Percentiles rank a stretch among this genome's conserved stretches.
phyloP scores from a whole-genome alignment of 1,140 invertebrate species.

The Lasioglossum baleicum region DNA sequence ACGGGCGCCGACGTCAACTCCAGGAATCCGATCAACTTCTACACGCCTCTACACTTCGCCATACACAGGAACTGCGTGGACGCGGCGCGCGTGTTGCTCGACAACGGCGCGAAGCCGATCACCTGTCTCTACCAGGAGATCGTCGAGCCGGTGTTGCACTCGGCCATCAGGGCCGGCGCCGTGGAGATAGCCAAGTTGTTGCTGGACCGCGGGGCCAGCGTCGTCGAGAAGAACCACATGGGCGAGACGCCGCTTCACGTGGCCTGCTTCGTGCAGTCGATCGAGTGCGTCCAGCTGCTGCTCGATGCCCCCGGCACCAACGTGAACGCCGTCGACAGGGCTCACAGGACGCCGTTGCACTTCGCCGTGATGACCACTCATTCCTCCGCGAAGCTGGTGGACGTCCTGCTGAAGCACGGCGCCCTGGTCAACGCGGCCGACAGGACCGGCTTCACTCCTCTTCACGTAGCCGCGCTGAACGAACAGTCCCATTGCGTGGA shows the following conservation, averaged over 20 bases:
- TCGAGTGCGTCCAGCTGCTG: constrained; percentile 81
- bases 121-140: constrained; percentile 46
- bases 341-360: constrained; percentile 82
- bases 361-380: constrained; percentile 81
- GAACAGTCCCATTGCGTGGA: constrained; percentile 83
- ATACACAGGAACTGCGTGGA: constrained; percentile 80
- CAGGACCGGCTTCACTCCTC: constrained; percentile 84
- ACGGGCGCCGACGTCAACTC: constrained; percentile 72
- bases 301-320: constrained; percentile 80
- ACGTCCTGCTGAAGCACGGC: constrained; percentile 80
- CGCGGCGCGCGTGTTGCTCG: constrained; percentile 79
- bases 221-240: constrained; percentile 80
- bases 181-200: constrained; percentile 82
- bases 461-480: constrained; percentile 85
- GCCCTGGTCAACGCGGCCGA: constrained; percentile 82
- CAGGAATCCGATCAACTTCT: constrained; percentile 77
- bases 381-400: constrained; percentile 80
- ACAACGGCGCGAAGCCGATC: constrained; percentile 77
- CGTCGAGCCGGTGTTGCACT: constrained; percentile 81
- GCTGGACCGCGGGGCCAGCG: constrained; percentile 82
- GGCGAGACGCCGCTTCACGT: constrained; percentile 83
- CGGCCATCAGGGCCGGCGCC: constrained; percentile 80
- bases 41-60: constrained; percentile 82
- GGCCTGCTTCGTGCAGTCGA: constrained; percentile 82
- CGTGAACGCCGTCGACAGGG: constrained; percentile 81